phyloP scores from a whole-genome alignment of 2,888 invertebrate genomes.

The Trypoxylon attenuatum region DNA sequence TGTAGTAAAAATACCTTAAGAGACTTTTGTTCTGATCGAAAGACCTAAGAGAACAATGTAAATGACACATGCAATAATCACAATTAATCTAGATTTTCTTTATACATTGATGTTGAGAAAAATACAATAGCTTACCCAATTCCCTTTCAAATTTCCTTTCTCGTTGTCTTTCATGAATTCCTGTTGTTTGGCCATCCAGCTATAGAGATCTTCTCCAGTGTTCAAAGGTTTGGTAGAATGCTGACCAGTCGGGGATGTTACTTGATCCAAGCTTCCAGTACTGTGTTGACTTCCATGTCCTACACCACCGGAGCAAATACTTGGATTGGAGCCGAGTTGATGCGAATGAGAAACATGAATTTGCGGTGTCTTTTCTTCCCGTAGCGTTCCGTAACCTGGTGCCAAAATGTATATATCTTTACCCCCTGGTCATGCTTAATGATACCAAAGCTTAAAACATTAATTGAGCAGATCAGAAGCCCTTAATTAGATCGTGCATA shows the following conservation, averaged over 20 bases:
- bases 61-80: conserved; percentile 13
- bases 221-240: conserved; percentile 77
- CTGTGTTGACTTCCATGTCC: conserved; percentile 73
- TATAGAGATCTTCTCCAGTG: conserved; percentile 91
- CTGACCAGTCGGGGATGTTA: conserved; percentile 76
- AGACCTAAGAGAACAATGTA: conserved; percentile 62
- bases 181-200: conserved; percentile 97
- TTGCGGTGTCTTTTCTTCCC: conserved; percentile 79
- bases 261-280: conserved; percentile 71
- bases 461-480: not conserved
- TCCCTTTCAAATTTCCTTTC: conserved; percentile 69
- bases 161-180: conserved; percentile 76
- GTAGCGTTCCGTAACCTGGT: conserved; percentile 84
- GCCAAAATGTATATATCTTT: conserved; percentile 24
- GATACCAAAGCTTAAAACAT: not conserved
- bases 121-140: conserved; percentile 66
- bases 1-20: conserved; percentile 63
- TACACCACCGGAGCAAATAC: conserved; percentile 73
- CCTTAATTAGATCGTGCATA: too few species aligned
- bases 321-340: conserved; percentile 82
- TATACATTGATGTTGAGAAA: not conserved
- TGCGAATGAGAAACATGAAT: conserved; percentile 70
- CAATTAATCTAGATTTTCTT: too few species aligned
- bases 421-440: not conserved
- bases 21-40: conserved; percentile 70